These are phyloP conservation scores for Pipistrellus kuhlii DNA, from an alignment of 2,797 vertebrate genomes.

Conservation along the genomic window DNA sequence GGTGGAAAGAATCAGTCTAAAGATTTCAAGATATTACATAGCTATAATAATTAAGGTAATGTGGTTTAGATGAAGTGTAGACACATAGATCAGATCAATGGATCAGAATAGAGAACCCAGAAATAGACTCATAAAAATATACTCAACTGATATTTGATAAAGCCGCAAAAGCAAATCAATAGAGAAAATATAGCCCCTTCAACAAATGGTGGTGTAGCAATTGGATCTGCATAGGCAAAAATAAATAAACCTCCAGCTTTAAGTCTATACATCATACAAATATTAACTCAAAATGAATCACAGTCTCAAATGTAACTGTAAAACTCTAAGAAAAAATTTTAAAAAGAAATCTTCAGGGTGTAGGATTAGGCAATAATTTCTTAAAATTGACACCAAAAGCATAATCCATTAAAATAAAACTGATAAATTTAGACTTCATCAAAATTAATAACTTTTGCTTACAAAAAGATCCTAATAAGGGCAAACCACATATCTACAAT, in stretches of 20 bases:
- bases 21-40: background rate
- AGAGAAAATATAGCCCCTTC: background rate
- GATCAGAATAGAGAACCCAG: background rate
- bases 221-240: background rate
- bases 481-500: background rate
- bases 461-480: background rate
- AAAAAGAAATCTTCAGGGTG: background rate
- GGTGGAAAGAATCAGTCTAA: background rate
- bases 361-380: background rate
- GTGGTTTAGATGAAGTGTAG: background rate
- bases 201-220: background rate
- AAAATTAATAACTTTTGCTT: constrained; percentile 9
- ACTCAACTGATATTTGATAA: background rate
- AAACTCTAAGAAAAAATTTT: background rate
- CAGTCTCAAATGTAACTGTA: background rate
- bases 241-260: background rate
- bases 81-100: background rate
- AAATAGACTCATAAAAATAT: background rate
- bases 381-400: background rate
- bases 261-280: background rate
- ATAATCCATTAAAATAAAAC: background rate
- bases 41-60: background rate
- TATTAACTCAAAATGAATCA: background rate
- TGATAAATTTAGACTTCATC: background rate
- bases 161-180: background rate